These are phyloP conservation scores for Apostichopus japonicus DNA, from an alignment of 35 echinoderm and acorn worm species.

Conservation along the genomic window DNA sequence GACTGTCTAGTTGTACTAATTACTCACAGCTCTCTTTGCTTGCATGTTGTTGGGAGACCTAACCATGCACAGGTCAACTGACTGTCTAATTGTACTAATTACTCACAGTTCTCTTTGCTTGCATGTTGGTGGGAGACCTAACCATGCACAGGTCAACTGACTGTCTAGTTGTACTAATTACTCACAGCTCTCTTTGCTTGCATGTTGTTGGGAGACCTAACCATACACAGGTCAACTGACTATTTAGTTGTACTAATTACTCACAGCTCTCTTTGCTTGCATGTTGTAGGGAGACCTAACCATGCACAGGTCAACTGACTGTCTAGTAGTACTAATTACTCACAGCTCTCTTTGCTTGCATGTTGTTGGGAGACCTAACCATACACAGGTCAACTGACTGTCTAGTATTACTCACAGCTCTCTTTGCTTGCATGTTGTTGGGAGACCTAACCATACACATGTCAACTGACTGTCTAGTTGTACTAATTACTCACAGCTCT, in stretches of 20 bases:
- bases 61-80: too few relatives aligned
- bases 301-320: too few relatives aligned
- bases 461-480: too few relatives aligned
- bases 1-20: not conserved
- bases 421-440: not conserved
- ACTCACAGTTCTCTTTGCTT: slow-evolving; percentile 23
- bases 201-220: not conserved
- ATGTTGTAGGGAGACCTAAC: not conserved
- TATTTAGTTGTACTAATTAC: not conserved
- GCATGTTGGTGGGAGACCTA: not conserved
- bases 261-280: slow-evolving; percentile 1
- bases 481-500: slow-evolving; percentile 42
- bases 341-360: not conserved
- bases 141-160: too few relatives aligned
- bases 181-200: not conserved
- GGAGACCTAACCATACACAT: too few relatives aligned
- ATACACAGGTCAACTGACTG: too few relatives aligned
- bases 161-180: not conserved
- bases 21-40: slow-evolving; percentile 33
- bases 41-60: not conserved
- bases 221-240: too few relatives aligned
- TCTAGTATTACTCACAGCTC: slow-evolving; percentile 18
- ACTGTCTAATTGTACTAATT: not conserved
- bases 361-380: not conserved
- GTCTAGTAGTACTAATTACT: not conserved